Base-by-base conservation (phyloP, 2,888 invertebrate genomes). In the Melanotus villosus region DNA sequence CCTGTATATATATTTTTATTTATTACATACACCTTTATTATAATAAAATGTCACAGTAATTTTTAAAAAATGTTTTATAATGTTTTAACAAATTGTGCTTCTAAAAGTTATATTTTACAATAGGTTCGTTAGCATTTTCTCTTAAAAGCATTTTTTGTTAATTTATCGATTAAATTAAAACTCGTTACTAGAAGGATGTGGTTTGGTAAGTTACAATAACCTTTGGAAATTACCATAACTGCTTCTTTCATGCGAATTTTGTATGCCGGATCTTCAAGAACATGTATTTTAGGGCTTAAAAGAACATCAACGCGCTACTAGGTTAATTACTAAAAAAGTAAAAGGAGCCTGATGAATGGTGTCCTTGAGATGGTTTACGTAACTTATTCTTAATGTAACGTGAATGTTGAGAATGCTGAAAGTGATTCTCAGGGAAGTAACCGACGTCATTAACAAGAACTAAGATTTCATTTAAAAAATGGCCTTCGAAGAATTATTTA, bases 311-410 rank as follows among this genome's bases (percentile, higher is more conserved):
- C 14, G 21, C n/a, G 19, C 21, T 14, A 14, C 47, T 47, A 45
- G 34, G 60, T 47, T 34, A 60, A 21, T 32, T 47, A 45, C 14
- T 45, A 30, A 34, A 62, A 62, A 62, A 62, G 62, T 62, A 52
- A 62, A 52, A 62, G 62, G 34, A 50, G 12, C 21, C 23, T 52
- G 26, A 52, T 38, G 16, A n/a, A 2, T 5, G 52, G 26, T 50
- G 58, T 65, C 66, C 66, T 66, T 66, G 65, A 62, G 30, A 62
- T 47, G 21, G 60, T 59, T 60, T 54, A 52, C 58, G 59, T 43
- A 59, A 66, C 23, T 16, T 60, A 60, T 16, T 52, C 14, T 34
- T 32, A 32, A 52, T 18, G 30, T 10, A n/a, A 6, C 50, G 38
- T 52, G 43, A 56, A 56, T 45, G 41, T 18, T 56, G 54, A 12